Percentiles rank a stretch among this genome's conserved stretches.
Conservation (phyloP, 2,797 vertebrate species). For the Sarcophilus harrisii region DNA sequence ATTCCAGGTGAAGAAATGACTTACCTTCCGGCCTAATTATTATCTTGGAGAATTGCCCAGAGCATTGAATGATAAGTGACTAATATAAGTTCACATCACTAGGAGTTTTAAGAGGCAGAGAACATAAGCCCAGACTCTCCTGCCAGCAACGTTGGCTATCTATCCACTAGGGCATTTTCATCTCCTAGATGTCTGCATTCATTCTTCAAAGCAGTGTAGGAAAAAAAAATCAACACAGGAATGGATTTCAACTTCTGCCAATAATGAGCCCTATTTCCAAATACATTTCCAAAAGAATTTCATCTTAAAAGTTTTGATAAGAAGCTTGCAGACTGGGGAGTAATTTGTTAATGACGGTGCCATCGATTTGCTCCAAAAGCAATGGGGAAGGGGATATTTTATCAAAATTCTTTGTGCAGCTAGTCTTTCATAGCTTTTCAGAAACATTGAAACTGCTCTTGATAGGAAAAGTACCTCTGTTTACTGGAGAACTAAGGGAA, state of each 20-base stretch:
- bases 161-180: neutral
- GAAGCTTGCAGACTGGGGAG: constrained; percentile 51
- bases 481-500: constrained; percentile 72
- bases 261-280: constrained; percentile 29
- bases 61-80: neutral
- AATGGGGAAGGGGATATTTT: constrained; percentile 66
- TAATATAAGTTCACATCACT: neutral
- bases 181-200: neutral
- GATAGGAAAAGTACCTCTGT: constrained; percentile 71
- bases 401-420: constrained; percentile 72
- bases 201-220: neutral
- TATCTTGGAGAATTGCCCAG: neutral
- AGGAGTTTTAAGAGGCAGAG: neutral
- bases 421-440: constrained; percentile 69
- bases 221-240: constrained; percentile 17
- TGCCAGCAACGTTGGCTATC: neutral
- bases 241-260: constrained; percentile 45
- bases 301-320: constrained; percentile 38
- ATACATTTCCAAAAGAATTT: neutral
- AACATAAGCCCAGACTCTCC: neutral
- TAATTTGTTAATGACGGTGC: constrained; percentile 70
- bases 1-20: no score
- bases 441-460: constrained; percentile 77
- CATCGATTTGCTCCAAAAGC: constrained; percentile 74
- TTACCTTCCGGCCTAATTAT: neutral